Evolutionary conservation across 2,113 vertebrate genomes (phyloP), one percentile per base, ranked within the genome.

Genomic region (Laterallus jamaicensis): DNA sequence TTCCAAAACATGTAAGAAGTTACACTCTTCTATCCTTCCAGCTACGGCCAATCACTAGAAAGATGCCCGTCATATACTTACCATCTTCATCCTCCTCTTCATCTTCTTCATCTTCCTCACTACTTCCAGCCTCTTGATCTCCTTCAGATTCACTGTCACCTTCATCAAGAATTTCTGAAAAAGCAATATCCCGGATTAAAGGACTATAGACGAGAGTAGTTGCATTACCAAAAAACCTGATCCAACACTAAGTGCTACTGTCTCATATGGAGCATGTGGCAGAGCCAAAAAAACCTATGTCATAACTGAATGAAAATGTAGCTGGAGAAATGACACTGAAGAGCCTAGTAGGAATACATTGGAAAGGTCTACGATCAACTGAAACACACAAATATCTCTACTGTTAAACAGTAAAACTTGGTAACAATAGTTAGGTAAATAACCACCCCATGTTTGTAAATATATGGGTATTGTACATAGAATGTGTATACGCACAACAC

Each of bases 151-250:
- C 99, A 91, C 98, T 99, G 97, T 99, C 99, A 92, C 99, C 99
- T 95, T 99, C 99, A 79, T 99, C 99, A 96, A 99, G 98, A 95
- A 99, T 99, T 96, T 99, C 99, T 99, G 93, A 32, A 96, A 95
- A 26, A 83, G 50, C 77, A 95, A 56, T 69, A 67, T 66, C 75
- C 31, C 71, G 91, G 13, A 85, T 93, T 83, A 92, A 87, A 25
- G 18, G 50, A 32, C 69, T 7, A 81, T 0, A 52, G 13, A 82
- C 8, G 24, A 74, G 8, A 82, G 19, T 40, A 62, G 17, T 15
- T 73, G 16, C 22, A 26, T 16, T 55, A 82, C 12, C 12, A 63
- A 88, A 8, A 31, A 0, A 4, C 12, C 15, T 31, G 9, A 79
- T 56, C 13, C 11, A 40, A 42, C 6, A 42, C 15, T 40, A 49